Evolutionary conservation across 2,888 invertebrate species (phyloP), one percentile per base, ranked within the genome.

Genomic region (Sminthurinus aureus): DNA sequence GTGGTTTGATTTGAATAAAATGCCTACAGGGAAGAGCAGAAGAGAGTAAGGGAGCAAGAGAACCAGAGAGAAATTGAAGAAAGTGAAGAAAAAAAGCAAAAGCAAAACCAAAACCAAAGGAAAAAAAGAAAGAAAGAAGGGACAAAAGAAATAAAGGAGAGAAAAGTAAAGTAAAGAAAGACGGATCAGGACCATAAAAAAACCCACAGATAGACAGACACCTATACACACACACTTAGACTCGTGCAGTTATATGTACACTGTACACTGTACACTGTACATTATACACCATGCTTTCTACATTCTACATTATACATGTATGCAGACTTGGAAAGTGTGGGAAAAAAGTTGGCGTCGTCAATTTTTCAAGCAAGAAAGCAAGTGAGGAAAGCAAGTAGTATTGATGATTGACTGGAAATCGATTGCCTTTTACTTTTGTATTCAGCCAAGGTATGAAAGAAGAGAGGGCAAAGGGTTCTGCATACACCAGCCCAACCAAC

Each of bases 381-480:
- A 69, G 69, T 73, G 58, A 83, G 81, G 22, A 22, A 83, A 80
- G 74, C 75, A 79, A 74, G 80, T 38, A 78, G 66, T 84, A 84
- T 84, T 81, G 84, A 84, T 84, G 84, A 84, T 84, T 84, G 84
- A 84, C 84, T 82, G 84, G 79, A 84, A 84, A 84, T 84, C 84
- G 82, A 82, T 82, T 69, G 77, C 76, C 67, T 82, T 83, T 78
- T 73, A 74, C 78, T 71, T 78, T 78, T 79, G 78, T 83, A 77
- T 83, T 83, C 78, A 64, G 26, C 78, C 77, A 71, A 58, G 67
- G 79, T 71, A 83, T 78, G 73, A 75, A 76, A 79, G 76, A 11
- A 22, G 78, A 81, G 78, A 78, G 83, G 76, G 84, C 82, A 78
- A 79, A 82, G 82, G 84, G 84, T 84, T 79, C 69, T 82, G 76